Evolutionary conservation across 2,797 vertebrate species (phyloP).

Genomic region (Streptopelia turtur): DNA sequence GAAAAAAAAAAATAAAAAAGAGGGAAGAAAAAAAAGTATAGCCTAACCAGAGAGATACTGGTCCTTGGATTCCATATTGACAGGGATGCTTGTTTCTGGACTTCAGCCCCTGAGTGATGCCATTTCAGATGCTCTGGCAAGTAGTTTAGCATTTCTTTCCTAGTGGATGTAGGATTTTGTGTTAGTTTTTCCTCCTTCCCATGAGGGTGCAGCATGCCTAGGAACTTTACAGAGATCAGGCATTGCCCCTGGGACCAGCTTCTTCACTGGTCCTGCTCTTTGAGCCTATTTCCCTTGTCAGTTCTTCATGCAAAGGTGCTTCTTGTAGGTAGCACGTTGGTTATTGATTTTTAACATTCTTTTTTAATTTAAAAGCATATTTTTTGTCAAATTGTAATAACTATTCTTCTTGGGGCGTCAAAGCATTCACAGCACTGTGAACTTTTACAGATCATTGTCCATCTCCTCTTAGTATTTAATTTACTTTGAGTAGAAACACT

Average conservation of each 20-base stretch:
- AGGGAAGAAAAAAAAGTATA: neutral
- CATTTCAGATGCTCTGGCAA: neutral
- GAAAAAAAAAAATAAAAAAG: too few species aligned
- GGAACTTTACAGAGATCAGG: neutral
- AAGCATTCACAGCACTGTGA: neutral
- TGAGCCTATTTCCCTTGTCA: neutral
- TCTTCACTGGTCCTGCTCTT: neutral
- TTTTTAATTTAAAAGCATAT: neutral
- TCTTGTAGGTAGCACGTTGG: neutral
- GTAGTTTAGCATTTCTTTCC: neutral
- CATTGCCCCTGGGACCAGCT: neutral
- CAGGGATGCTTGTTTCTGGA: neutral
- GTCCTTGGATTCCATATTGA: neutral
- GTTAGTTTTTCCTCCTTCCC: neutral
- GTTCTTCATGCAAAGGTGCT: neutral
- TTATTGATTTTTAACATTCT: neutral
- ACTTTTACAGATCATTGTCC: neutral
- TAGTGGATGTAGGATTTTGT: neutral
- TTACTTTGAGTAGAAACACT: neutral
- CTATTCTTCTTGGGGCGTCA: neutral
- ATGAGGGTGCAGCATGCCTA: accelerated
- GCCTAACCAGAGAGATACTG: neutral
- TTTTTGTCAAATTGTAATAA: neutral
- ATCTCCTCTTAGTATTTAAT: neutral
- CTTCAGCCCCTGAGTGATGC: neutral